phyloP scores from a whole-genome alignment of 2,113 vertebrate genomes.

The Epinephelus fuscoguttatus region DNA sequence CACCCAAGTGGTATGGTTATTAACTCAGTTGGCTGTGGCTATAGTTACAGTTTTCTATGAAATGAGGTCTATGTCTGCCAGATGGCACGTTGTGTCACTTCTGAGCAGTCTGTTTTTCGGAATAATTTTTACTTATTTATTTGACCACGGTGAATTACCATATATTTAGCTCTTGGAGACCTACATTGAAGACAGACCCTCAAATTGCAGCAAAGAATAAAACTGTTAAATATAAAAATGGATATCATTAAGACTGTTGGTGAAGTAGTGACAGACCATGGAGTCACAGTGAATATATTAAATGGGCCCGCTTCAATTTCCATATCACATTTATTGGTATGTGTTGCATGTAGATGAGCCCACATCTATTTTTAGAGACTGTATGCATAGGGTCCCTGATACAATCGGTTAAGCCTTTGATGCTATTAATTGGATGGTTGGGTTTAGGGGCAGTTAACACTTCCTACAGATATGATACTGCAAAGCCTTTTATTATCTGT shows the following conservation, averaged over 20 bases:
- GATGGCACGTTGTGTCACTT: conserved; percentile 22
- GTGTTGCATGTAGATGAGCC: conserved; percentile 19
- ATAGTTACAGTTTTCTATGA: conserved; percentile 10
- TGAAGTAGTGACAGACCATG: not conserved
- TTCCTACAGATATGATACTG: conserved; percentile 21
- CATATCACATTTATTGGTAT: conserved; percentile 13
- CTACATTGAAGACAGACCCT: not conserved
- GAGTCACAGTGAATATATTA: not conserved
- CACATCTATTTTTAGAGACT: conserved; percentile 40
- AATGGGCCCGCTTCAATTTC: not conserved
- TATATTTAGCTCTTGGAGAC: not conserved
- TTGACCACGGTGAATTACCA: conserved; percentile 9
- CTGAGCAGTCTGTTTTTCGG: conserved; percentile 28
- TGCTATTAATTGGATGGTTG: conserved; percentile 48
- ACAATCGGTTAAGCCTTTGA: conserved; percentile 55
- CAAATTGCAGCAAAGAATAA: no score
- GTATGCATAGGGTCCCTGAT: conserved; percentile 42
- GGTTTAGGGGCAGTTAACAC: not conserved
- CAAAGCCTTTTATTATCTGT: not conserved
- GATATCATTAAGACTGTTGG: not conserved
- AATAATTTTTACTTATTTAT: conserved; percentile 29
- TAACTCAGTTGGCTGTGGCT: conserved; percentile 13
- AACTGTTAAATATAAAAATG: not conserved
- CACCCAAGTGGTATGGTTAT: not conserved
- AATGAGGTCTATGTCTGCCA: conserved; percentile 25